Percentiles rank a stretch among this genome's conserved stretches.
Conservation (phyloP, 2,888 invertebrate species). For the Dasysyrphus tricinctus region DNA sequence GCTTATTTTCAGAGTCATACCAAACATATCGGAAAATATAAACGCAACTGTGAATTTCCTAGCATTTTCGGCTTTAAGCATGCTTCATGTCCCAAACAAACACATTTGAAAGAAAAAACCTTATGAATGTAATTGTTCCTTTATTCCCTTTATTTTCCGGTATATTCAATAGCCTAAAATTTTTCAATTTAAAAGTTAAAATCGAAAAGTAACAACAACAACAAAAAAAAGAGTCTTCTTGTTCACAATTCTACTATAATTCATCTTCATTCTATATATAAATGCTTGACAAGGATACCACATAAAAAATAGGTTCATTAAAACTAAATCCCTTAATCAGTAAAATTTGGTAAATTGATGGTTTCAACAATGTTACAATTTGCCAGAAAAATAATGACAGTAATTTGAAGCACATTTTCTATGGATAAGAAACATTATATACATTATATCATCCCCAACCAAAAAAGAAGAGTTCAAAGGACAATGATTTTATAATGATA, state of each 20-base stretch:
- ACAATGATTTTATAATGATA: conserved; percentile 26
- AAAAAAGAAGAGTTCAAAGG: conserved; percentile 33
- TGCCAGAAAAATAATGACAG: neutral
- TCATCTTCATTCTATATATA: conserved; percentile 17
- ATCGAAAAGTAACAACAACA: neutral
- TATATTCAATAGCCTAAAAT: too few species aligned
- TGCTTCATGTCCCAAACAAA: too few species aligned
- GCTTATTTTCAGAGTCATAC: too few species aligned
- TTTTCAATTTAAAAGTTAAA: too few species aligned
- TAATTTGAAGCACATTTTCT: conserved; percentile 13
- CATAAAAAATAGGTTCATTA: conserved; percentile 25
- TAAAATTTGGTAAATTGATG: conserved; percentile 33
- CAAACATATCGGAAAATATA: too few species aligned
- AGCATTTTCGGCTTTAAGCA: too few species aligned
- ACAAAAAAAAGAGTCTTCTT: neutral
- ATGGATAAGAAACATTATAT: conserved; percentile 5
- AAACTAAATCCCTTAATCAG: conserved; percentile 23
- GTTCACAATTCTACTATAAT: neutral
- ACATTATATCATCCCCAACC: neutral
- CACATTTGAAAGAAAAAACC: too few species aligned
- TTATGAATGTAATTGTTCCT: too few species aligned
- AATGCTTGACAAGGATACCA: conserved; percentile 1
- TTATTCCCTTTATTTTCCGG: too few species aligned
- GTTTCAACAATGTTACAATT: conserved; percentile 24
- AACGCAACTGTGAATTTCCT: too few species aligned